Conservation (phyloP, 2,113 vertebrate genomes). For the Spea multiplicata region DNA sequence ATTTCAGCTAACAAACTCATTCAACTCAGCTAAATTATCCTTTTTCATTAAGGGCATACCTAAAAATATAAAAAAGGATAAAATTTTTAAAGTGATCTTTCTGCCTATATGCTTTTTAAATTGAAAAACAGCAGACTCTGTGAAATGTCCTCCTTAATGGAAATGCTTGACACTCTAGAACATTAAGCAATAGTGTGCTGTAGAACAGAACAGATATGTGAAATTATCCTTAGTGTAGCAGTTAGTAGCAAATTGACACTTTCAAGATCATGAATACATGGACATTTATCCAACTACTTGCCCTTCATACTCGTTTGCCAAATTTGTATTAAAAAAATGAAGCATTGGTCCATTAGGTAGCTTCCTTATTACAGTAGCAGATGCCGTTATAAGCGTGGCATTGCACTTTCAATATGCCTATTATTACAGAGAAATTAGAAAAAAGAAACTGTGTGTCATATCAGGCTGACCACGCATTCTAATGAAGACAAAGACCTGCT, state of each 20-base stretch:
- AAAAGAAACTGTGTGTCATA: conserved; percentile 28
- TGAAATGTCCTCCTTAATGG: too few relatives aligned
- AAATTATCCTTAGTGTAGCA: conserved; percentile 53
- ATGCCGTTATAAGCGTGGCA: conserved; percentile 47
- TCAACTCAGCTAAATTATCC: too few relatives aligned
- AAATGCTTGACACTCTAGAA: conserved; percentile 11
- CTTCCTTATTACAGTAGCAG: conserved; percentile 50
- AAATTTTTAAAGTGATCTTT: too few relatives aligned
- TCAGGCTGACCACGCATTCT: conserved; percentile 14
- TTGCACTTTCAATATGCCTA: conserved; percentile 12
- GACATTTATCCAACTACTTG: conserved; percentile 60
- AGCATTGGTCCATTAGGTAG: conserved; percentile 64
- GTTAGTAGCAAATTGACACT: conserved; percentile 55
- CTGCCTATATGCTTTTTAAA: too few relatives aligned
- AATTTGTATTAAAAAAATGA: conserved; percentile 58
- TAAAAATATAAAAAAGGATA: too few relatives aligned
- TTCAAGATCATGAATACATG: conserved; percentile 58
- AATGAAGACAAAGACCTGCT: conserved; percentile 40
- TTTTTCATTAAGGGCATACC: too few relatives aligned
- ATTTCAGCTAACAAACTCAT: too few relatives aligned
- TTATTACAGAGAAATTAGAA: neutral
- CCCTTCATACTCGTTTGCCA: conserved; percentile 66
- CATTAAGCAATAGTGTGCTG: conserved; percentile 5
- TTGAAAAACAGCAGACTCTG: too few relatives aligned
- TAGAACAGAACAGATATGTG: conserved; percentile 44